These are phyloP conservation scores for Nyctibius bracteatus DNA, from an alignment of 2,113 vertebrate species.

Conservation along the genomic window DNA sequence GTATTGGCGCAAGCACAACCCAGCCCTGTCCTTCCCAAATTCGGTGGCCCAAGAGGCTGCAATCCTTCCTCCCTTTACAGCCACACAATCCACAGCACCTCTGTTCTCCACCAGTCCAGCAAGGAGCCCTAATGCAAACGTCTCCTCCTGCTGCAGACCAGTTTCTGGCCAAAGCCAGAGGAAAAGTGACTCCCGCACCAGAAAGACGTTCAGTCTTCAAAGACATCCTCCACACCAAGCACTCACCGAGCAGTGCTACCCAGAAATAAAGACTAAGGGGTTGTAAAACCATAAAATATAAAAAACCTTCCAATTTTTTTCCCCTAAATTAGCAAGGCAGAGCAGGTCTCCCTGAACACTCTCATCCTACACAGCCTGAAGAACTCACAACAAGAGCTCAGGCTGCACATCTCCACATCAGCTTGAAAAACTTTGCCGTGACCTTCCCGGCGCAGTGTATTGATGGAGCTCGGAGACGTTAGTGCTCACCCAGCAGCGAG, in stretches of 20 bases:
- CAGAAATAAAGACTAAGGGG: not conserved
- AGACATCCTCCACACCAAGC: not conserved
- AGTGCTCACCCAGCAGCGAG: not conserved
- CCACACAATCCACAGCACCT: not conserved
- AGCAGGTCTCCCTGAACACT: not conserved
- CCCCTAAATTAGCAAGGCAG: not conserved
- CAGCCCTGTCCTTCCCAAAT: not conserved
- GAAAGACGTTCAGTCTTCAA: not conserved
- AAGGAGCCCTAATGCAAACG: not conserved
- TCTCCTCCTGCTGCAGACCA: not conserved
- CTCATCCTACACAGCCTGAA: not conserved
- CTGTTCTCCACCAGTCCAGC: not conserved
- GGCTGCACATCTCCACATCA: not conserved
- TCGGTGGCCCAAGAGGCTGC: rapidly evolving
- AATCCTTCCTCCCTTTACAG: not conserved
- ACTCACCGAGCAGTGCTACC: not conserved
- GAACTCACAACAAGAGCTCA: not conserved
- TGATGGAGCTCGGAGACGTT: not conserved
- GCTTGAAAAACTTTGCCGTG: not conserved
- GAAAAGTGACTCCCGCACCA: not conserved
- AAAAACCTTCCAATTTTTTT: not conserved
- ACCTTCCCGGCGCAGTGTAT: not conserved
- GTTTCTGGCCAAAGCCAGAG: not conserved
- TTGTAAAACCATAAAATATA: not conserved
- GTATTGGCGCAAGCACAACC: rapidly evolving